These are phyloP conservation scores for Nephotettix cincticeps DNA, from an alignment of 1,140 invertebrate species.

Conservation along the genomic window DNA sequence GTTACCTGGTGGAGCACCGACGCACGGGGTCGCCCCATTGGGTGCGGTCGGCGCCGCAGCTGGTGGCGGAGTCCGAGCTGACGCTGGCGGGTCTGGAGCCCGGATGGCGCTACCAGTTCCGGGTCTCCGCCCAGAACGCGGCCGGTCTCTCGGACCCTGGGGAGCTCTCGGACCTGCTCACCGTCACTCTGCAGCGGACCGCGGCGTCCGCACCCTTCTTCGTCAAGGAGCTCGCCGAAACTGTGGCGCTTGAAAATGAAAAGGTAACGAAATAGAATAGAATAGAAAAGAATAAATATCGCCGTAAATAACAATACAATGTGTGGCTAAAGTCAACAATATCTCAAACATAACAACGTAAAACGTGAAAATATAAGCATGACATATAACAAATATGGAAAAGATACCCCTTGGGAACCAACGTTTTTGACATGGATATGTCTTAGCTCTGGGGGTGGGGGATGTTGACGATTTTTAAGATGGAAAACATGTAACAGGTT, in stretches of 20 bases:
- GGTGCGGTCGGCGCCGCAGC: slow-evolving; percentile 69
- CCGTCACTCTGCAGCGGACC: slow-evolving; percentile 67
- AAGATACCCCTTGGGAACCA: too few species aligned
- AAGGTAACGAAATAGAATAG: too few species aligned
- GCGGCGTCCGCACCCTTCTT: slow-evolving; percentile 67
- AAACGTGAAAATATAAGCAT: too few species aligned
- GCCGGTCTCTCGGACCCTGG: slow-evolving; percentile 77
- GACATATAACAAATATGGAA: too few species aligned
- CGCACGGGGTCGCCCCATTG: slow-evolving; percentile 73
- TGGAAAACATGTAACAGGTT: too few species aligned
- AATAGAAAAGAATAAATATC: too few species aligned
- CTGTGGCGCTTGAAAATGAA: slow-evolving; percentile 71
- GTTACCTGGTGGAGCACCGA: slow-evolving; percentile 79
- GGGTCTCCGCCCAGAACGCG: slow-evolving; percentile 84
- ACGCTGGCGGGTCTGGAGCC: slow-evolving; percentile 76
- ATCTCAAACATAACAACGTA: too few species aligned
- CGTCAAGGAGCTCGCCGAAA: slow-evolving; percentile 63
- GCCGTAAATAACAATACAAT: too few species aligned
- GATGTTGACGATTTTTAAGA: too few species aligned
- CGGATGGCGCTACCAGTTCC: slow-evolving; percentile 86
- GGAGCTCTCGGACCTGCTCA: slow-evolving; percentile 73
- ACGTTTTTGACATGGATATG: too few species aligned
- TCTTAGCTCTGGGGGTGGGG: too few species aligned
- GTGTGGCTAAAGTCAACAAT: too few species aligned
- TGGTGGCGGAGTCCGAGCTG: slow-evolving; percentile 68